Evolutionary conservation across 2,888 invertebrate species (phyloP).

Genomic region (Cephus pygmeus): DNA sequence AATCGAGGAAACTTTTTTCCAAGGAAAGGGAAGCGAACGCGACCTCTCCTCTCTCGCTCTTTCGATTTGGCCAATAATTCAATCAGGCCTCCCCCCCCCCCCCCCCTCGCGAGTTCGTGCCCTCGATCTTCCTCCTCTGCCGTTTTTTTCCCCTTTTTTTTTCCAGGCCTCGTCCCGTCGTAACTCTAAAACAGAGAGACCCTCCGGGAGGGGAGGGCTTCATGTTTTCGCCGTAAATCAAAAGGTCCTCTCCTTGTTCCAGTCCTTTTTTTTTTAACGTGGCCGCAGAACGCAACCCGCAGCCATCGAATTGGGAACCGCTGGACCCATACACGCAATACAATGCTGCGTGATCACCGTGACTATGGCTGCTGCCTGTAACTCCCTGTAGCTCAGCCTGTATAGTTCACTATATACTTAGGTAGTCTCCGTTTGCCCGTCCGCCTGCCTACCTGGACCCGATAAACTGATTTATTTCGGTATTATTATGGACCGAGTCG

Average conservation of each 20-base stretch:
- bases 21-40: conserved; percentile 7
- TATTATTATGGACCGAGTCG: conserved; percentile 52
- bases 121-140: not conserved
- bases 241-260: conserved; percentile 18
- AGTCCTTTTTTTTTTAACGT: conserved; percentile 10
- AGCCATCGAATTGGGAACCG: conserved; percentile 50
- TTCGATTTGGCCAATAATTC: conserved; percentile 37
- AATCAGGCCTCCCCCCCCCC: conserved; percentile 26
- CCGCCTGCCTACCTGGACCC: conserved; percentile 29
- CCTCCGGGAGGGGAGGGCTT: conserved; percentile 18
- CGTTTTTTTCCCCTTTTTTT: not conserved
- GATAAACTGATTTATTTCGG: conserved; percentile 65
- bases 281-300: not conserved
- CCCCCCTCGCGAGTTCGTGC: not conserved
- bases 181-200: conserved; percentile 30
- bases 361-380: conserved; percentile 42
- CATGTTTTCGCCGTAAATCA: conserved; percentile 37
- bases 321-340: conserved; percentile 44
- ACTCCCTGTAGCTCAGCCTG: conserved; percentile 42
- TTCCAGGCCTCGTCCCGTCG: conserved; percentile 21
- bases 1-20: conserved; percentile 36
- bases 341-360: conserved; percentile 49
- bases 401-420: conserved; percentile 1
- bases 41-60: conserved; percentile 5
- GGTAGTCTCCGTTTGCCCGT: conserved; percentile 17